Conservation (phyloP, 2,888 invertebrate genomes). For the Melanostoma scalare region DNA sequence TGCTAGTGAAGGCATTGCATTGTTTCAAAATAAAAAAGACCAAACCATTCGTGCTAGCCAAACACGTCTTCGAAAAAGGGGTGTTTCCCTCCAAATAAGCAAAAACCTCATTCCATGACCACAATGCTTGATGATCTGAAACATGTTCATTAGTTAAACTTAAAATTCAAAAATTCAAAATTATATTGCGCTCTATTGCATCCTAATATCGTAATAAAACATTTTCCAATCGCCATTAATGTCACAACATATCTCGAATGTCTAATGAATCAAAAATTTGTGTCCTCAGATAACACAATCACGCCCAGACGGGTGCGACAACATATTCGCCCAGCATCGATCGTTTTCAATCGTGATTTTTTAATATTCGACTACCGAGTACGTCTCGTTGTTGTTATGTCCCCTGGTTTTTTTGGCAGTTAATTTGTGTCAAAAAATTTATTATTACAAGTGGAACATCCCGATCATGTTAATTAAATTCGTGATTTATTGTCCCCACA, state of each 20-base stretch:
- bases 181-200: slow-evolving; percentile 39
- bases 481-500: slow-evolving; percentile 65
- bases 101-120: slow-evolving; percentile 33
- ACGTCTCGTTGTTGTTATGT: not conserved
- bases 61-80: no score
- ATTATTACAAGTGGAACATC: slow-evolving; percentile 71
- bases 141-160: slow-evolving; percentile 16
- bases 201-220: slow-evolving; percentile 67
- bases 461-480: slow-evolving; percentile 71
- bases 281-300: slow-evolving; percentile 23
- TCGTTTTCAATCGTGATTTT: slow-evolving; percentile 31
- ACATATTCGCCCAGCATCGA: slow-evolving; percentile 27
- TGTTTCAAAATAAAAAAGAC: no score
- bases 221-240: slow-evolving; percentile 73
- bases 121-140: slow-evolving; percentile 2
- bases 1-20: no score
- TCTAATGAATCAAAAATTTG: slow-evolving; percentile 57
- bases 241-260: slow-evolving; percentile 66
- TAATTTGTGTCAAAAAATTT: slow-evolving; percentile 63
- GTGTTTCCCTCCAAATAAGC: no score
- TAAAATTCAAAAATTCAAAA: slow-evolving; percentile 34
- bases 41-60: no score
- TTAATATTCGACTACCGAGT: slow-evolving; percentile 52
- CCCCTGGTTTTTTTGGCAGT: slow-evolving; percentile 7
- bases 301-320: slow-evolving; percentile 61